These are phyloP conservation scores for Keiferia lycopersicella DNA, from an alignment of 2,888 invertebrate species.

Conservation along the genomic window DNA sequence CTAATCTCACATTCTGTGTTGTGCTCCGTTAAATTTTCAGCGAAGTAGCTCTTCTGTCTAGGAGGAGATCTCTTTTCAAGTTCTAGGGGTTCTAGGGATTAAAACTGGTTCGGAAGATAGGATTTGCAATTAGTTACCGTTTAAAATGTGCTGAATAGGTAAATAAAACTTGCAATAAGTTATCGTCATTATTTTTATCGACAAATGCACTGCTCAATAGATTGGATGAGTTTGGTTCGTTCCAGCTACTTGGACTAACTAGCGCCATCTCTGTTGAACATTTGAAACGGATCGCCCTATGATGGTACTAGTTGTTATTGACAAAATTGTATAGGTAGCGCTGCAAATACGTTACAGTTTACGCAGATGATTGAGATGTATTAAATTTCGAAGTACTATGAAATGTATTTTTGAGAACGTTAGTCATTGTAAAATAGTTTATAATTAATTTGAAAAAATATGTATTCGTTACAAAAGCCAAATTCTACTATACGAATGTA, in stretches of 20 bases:
- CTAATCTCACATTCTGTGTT: too few relatives aligned
- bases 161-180: too few relatives aligned
- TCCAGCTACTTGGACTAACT: not conserved
- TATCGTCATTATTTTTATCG: constrained; percentile 16
- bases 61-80: too few relatives aligned
- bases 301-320: not conserved
- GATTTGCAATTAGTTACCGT: too few relatives aligned
- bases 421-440: too few relatives aligned
- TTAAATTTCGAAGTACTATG: not conserved
- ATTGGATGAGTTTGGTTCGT: not conserved
- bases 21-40: too few relatives aligned
- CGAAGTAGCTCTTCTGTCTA: too few relatives aligned
- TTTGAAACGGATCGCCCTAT: not conserved
- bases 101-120: too few relatives aligned
- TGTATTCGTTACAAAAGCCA: not conserved
- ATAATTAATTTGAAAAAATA: too few relatives aligned
- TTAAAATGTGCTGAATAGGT: too few relatives aligned
- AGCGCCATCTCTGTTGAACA: not conserved
- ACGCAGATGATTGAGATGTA: not conserved
- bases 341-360: not conserved
- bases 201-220: constrained; percentile 21
- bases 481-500: too few relatives aligned
- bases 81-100: too few relatives aligned
- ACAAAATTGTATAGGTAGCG: not conserved
- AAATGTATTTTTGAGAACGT: not conserved